phyloP scores from a whole-genome alignment of 2,888 invertebrate genomes.

The Morpho deidamia region DNA sequence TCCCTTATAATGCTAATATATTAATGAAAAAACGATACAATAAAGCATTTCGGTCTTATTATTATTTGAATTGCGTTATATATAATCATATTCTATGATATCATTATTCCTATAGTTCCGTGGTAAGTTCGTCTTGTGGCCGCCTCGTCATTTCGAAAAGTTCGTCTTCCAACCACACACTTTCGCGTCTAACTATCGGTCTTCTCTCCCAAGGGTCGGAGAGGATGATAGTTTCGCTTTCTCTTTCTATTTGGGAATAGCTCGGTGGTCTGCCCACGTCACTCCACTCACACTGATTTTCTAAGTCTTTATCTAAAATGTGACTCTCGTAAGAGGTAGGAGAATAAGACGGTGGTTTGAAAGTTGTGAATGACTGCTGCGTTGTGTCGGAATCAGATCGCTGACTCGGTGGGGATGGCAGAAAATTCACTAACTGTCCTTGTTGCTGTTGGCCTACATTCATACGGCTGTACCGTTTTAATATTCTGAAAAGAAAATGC shows the following conservation, averaged over 20 bases:
- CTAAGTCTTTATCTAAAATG: slow-evolving; percentile 58
- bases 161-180: slow-evolving; percentile 87
- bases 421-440: slow-evolving; percentile 86
- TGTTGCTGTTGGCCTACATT: slow-evolving; percentile 79
- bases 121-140: slow-evolving; percentile 93
- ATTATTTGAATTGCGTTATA: background rate
- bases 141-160: slow-evolving; percentile 90
- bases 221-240: slow-evolving; percentile 61
- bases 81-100: background rate
- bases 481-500: slow-evolving; percentile 54
- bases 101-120: slow-evolving; percentile 68
- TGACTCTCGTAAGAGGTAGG: slow-evolving; percentile 71
- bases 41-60: background rate
- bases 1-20: no score
- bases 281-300: slow-evolving; percentile 74
- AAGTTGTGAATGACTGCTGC: slow-evolving; percentile 70
- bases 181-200: slow-evolving; percentile 70
- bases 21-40: no score
- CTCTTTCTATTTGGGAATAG: slow-evolving; percentile 66
- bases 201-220: slow-evolving; percentile 72
- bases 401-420: slow-evolving; percentile 79
- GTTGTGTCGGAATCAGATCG: slow-evolving; percentile 60
- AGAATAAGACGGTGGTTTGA: slow-evolving; percentile 73
- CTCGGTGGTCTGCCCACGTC: slow-evolving; percentile 74
- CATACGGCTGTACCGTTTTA: slow-evolving; percentile 82